Percentiles rank a stretch among this genome's conserved stretches.
Evolutionary conservation across 2,113 vertebrate species (phyloP).

Genomic region (Microtus ochrogaster): DNA sequence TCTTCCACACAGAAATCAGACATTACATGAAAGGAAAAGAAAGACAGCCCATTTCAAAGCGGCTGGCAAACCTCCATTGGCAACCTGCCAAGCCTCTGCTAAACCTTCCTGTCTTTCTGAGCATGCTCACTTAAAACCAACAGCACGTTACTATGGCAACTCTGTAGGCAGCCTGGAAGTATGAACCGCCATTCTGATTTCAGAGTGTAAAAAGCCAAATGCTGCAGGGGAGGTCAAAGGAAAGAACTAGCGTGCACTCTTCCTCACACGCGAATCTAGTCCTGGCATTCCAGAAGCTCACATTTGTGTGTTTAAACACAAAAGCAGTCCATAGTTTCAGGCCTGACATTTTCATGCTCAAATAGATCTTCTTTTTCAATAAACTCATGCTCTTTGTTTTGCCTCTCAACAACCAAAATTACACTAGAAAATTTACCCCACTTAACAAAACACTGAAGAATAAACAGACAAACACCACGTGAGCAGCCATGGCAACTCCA

Average conservation of each 20-base stretch:
- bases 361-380: constrained; percentile 57
- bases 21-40: constrained; percentile 88
- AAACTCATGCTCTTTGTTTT: constrained; percentile 80
- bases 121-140: constrained; percentile 87
- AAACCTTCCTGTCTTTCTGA: constrained; percentile 85
- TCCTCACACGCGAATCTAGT: constrained; percentile 8
- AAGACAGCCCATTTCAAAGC: constrained; percentile 89
- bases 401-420: constrained; percentile 62
- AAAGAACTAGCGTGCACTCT: constrained; percentile 61
- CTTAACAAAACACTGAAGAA: constrained; percentile 46
- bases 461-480: constrained; percentile 17
- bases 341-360: constrained; percentile 59
- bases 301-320: constrained; percentile 29
- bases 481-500: constrained; percentile 2
- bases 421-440: constrained; percentile 27
- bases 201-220: constrained; percentile 76
- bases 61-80: constrained; percentile 90
- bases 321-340: constrained; percentile 11
- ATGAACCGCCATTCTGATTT: constrained; percentile 89
- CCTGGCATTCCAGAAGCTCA: constrained; percentile 29
- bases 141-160: constrained; percentile 89
- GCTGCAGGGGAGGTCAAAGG: constrained; percentile 75
- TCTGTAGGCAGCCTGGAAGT: constrained; percentile 87
- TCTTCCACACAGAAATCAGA: constrained; percentile 86
- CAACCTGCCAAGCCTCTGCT: constrained; percentile 90